These are phyloP conservation scores for Eurytoma adleriae DNA, from an alignment of 2,888 invertebrate genomes.

Conservation along the genomic window DNA sequence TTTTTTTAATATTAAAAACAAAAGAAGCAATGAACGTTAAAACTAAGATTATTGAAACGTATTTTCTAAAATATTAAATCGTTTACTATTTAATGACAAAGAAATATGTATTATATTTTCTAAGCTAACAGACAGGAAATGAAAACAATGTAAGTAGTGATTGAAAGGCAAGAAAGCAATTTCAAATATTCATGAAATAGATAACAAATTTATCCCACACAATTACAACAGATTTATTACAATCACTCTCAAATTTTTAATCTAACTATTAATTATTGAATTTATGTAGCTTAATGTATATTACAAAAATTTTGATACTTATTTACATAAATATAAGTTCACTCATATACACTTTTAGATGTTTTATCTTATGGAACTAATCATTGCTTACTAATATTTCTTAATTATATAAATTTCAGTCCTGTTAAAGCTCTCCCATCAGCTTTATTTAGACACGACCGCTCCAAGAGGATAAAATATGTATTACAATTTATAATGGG, in stretches of 20 bases:
- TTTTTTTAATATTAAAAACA: background rate
- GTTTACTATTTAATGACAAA: too few species aligned
- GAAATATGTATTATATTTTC: too few species aligned
- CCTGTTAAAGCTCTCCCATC: conserved; percentile 39
- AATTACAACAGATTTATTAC: conserved; percentile 28
- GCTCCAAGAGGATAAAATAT: too few species aligned
- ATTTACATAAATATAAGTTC: conserved; percentile 51
- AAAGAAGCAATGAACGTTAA: background rate
- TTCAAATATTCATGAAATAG: background rate
- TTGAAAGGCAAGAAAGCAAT: conserved; percentile 25
- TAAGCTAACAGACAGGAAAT: too few species aligned
- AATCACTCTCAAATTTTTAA: conserved; percentile 14
- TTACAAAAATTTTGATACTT: conserved; percentile 46
- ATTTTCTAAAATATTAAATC: background rate
- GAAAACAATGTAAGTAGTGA: background rate
- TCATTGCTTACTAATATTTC: conserved; percentile 45
- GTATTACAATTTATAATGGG: too few species aligned
- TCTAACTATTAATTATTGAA: conserved; percentile 29
- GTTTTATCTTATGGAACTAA: conserved; percentile 44
- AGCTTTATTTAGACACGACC: conserved; percentile 5
- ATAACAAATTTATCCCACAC: conserved; percentile 5
- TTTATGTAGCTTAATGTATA: conserved; percentile 29
- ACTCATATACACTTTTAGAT: conserved; percentile 44
- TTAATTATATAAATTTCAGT: conserved; percentile 51
- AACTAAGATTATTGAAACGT: too few species aligned